Evolutionary conservation across 2,888 invertebrate species (phyloP), one percentile per base, ranked within the genome.

Genomic region (Ashinkailepas kermadecensis): DNA sequence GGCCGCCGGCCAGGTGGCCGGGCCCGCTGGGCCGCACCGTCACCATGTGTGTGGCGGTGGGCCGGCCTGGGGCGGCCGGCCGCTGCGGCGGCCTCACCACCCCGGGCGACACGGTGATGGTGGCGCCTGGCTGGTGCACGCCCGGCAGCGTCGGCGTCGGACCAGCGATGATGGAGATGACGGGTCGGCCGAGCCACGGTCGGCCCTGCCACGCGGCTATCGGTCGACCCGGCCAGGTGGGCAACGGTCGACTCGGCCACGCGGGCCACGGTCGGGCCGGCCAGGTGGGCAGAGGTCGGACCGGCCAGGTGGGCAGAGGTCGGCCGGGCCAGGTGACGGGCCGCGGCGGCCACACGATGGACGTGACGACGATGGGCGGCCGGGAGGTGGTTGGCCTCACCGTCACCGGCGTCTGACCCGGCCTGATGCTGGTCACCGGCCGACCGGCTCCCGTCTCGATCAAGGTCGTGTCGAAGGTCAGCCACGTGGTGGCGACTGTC

Each of bases 341-440:
- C 56, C 74, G 70, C 39, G 54, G 74, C 54, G 56, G 70, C 70
- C 70, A 74, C 54, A 74, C 74, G 54, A 74, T 74, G 15, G 74
- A 74, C 10, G 74, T 74, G 7, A 56, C 56, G 18, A 74, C n/a
- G 56, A 74, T 56, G 21, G 74, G 74, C 9, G 39, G 15, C 10
- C 3, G 18, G 74, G 18, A n/a, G 70, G 21, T 56, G 10, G 74
- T 56, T 8, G 74, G 74, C 9, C 74, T 54, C 1, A 56, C 21
- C 21, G 21, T 11, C 15, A 74, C 74, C 21, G 54, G 54, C 2
- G 54, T 54, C 74, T 21, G 56, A 9, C 74, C 74, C 2, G 74
- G 74, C 56, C 56, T 54, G 54, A 74, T 74, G 56, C 15, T 21
- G 21, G 74, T 74, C 54, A 74, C 56, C 8, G 11, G 74, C 54